Conservation (phyloP, 2,113 vertebrate species). For the Thalassoma bifasciatum region DNA sequence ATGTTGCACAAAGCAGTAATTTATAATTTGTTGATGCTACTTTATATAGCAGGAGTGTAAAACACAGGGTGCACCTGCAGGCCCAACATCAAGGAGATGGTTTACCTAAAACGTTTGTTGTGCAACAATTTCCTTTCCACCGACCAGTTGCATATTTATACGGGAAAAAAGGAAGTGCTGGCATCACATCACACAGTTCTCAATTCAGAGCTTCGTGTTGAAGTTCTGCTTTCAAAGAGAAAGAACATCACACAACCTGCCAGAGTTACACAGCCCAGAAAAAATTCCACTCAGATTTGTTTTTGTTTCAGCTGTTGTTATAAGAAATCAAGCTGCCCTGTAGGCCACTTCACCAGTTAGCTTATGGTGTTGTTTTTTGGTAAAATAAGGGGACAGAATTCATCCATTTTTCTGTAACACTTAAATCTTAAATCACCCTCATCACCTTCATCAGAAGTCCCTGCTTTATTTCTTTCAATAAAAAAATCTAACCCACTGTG, state of each 20-base stretch:
- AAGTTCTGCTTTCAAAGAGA: conserved; percentile 48
- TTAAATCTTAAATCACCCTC: too few relatives aligned
- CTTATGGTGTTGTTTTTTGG: neutral
- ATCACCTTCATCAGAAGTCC: too few relatives aligned
- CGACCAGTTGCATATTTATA: conserved; percentile 1
- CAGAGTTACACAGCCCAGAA: conserved; percentile 18
- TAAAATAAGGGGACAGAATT: too few relatives aligned
- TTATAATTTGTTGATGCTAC: neutral
- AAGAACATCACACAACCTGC: conserved; percentile 43
- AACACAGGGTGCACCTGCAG: neutral
- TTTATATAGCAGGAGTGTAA: neutral
- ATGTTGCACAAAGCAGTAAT: neutral
- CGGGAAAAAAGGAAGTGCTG: conserved; percentile 12
- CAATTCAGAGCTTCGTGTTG: conserved; percentile 27
- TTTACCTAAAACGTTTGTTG: neutral
- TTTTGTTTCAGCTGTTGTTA: conserved; percentile 15
- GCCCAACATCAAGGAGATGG: conserved; percentile 3
- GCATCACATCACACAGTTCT: conserved; percentile 42
- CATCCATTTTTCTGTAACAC: too few relatives aligned
- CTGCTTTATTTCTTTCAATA: too few relatives aligned
- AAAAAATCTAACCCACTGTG: too few relatives aligned
- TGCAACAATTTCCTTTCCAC: conserved; percentile 4
- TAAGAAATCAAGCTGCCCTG: neutral
- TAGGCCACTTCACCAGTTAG: neutral
- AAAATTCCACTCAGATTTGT: neutral